Percentiles rank a stretch among this genome's conserved stretches.
Conservation (phyloP, 1,140 invertebrate species). For the Coenobita brevimanus region DNA sequence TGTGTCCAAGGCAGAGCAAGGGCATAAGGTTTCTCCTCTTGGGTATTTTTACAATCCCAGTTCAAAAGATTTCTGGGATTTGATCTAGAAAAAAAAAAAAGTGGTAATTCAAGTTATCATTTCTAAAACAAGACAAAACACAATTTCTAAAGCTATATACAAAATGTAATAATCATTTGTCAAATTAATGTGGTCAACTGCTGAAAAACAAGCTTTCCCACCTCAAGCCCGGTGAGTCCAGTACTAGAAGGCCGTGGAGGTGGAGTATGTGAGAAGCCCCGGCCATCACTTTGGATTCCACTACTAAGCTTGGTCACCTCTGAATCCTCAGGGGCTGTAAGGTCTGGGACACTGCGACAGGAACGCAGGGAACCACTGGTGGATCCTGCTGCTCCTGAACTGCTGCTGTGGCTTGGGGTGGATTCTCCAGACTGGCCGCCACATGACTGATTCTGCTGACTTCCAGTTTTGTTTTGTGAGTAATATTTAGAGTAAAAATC, state of each 20-base stretch:
- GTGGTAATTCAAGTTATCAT: no score
- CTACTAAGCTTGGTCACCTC: slow-evolving; percentile 54
- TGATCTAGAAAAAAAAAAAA: no score
- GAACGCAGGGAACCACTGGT: slow-evolving; percentile 52
- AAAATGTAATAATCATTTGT: no score
- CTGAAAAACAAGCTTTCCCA: not conserved
- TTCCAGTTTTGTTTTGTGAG: slow-evolving; percentile 35
- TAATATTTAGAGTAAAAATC: slow-evolving; percentile 68
- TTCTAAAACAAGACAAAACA: no score
- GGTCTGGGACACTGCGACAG: slow-evolving; percentile 65
- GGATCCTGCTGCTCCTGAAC: slow-evolving; percentile 34
- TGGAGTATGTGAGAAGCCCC: slow-evolving; percentile 36
- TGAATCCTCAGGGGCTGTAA: slow-evolving; percentile 61
- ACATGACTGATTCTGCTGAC: slow-evolving; percentile 30
- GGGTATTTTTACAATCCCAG: no score
- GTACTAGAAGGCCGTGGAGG: slow-evolving; percentile 54
- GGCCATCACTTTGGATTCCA: not conserved
- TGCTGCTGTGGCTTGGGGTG: slow-evolving; percentile 49
- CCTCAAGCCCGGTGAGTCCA: slow-evolving; percentile 53
- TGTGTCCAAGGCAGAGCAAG: no score
- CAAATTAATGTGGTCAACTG: not conserved
- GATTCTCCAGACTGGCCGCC: slow-evolving; percentile 47
- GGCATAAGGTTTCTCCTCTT: no score
- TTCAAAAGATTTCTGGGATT: no score
- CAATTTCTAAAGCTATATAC: no score